Evolutionary conservation across 2,113 vertebrate genomes (phyloP), one percentile per base, ranked within the genome.

Genomic region (Sander vitreus): DNA sequence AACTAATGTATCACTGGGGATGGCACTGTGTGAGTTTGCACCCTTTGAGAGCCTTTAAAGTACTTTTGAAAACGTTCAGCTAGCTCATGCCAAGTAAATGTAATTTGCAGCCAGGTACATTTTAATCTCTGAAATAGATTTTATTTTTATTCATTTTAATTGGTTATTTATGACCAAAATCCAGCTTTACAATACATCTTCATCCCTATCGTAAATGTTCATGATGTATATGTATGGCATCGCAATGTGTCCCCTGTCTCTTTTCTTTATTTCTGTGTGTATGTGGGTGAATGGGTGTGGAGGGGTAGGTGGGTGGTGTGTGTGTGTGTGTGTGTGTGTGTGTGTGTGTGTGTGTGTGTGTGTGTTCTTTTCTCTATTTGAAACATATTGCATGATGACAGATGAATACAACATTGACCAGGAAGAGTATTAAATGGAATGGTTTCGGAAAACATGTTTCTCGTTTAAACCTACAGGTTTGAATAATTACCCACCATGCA

Each of bases 401-500:
- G 81, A 78, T 85, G 43, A 85, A 79, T 57, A 54, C 57, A 83
- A 54, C 60, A 33, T 48, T 76, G 68, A 80, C 60, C 65, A 50
- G 30, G 19, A 71, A 51, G n/a, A 67, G 67, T 62, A 74, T 84
- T 60, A 25, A 60, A 55, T 74, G 47, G 16, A 83, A 79, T 43
- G 30, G 36, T 83, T 55, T 81, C 1, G 14, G 60, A 68, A 43
- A 53, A 45, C 76, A 62, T 76, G 79, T 73, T 70, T 78, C 55
- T 53, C 15, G 5, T 83, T 80, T 48, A 77, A 68, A 59, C 18
- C 2, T 15, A 58, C 68, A 50, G 43, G 19, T 76, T 81, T 85
- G 58, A 84, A 85, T 85, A 83, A 90, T 85, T 71, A 74, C 62
- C 77, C 45, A 62, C 48, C 53, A 74, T 79, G 50, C 60, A 78